Evolutionary conservation across 1,140 invertebrate genomes (phyloP).

Genomic region (Aethina tumida): DNA sequence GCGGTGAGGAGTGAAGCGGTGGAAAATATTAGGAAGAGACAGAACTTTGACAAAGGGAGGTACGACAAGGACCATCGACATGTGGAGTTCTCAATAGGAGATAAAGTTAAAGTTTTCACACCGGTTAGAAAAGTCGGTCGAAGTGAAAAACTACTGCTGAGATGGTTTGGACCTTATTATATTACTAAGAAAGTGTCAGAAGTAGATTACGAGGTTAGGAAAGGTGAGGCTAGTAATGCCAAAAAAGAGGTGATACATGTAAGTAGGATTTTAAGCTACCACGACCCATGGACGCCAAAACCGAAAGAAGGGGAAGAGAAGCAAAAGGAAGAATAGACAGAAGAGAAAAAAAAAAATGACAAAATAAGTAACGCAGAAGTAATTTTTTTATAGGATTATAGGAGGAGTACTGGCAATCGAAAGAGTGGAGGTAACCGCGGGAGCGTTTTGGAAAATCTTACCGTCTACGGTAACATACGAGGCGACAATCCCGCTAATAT

Average conservation of each 20-base stretch:
- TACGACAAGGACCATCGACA: slow-evolving; percentile 17
- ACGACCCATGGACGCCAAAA: slow-evolving; percentile 16
- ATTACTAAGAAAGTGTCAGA: slow-evolving; percentile 8
- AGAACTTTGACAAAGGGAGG: slow-evolving; percentile 9
- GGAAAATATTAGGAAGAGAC: slow-evolving; percentile 13
- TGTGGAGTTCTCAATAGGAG: slow-evolving; percentile 7
- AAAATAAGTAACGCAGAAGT: neutral
- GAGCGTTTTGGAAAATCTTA: slow-evolving; percentile 9
- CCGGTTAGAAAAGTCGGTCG: slow-evolving; percentile 14
- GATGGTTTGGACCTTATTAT: slow-evolving; percentile 14
- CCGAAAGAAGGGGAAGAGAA: too few species aligned
- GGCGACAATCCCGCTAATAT: slow-evolving; percentile 11
- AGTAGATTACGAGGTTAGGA: slow-evolving; percentile 11
- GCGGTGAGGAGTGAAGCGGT: slow-evolving; percentile 11
- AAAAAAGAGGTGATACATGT: slow-evolving; percentile 10
- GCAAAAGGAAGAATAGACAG: neutral
- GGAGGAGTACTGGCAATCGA: too few species aligned
- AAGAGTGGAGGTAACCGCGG: slow-evolving; percentile 10
- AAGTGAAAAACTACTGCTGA: slow-evolving; percentile 15
- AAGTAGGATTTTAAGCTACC: slow-evolving; percentile 10
- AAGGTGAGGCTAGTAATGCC: slow-evolving; percentile 6
- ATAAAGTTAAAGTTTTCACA: slow-evolving; percentile 13
- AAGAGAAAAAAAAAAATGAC: neutral
- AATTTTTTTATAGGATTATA: neutral
- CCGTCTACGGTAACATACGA: slow-evolving; percentile 7